Evolutionary conservation across 2,888 invertebrate genomes (phyloP).

Genomic region (Sesia bembeciformis): DNA sequence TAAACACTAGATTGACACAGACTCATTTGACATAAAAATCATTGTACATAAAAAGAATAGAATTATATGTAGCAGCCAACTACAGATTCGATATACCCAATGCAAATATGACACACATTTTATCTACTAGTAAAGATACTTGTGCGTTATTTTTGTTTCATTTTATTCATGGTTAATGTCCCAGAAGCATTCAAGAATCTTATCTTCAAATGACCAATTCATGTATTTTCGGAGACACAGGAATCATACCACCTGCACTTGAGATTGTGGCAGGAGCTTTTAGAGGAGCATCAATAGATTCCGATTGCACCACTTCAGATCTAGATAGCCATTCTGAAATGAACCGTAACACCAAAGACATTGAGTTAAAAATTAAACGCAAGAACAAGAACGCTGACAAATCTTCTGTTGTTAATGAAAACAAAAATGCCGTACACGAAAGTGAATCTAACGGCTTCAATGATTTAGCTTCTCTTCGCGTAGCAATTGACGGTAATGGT

Average conservation of each 20-base stretch:
- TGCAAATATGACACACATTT: too few species aligned
- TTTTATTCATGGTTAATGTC: conserved; percentile 4
- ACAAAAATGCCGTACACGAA: conserved; percentile 12
- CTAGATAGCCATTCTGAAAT: conserved; percentile 12
- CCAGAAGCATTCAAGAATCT: conserved; percentile 27
- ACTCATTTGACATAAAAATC: too few species aligned
- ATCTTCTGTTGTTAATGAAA: conserved; percentile 38
- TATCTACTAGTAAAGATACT: too few species aligned
- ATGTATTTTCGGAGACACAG: conserved; percentile 70
- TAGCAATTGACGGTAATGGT: conserved; percentile 12
- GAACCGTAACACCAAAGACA: conserved; percentile 11
- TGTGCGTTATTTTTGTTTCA: too few species aligned
- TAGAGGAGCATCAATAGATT: conserved; percentile 56
- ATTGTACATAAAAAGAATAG: too few species aligned
- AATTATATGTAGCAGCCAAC: too few species aligned
- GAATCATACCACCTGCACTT: conserved; percentile 69
- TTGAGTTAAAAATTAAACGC: conserved; percentile 13
- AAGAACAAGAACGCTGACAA: conserved; percentile 38
- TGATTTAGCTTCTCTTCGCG: conserved; percentile 9
- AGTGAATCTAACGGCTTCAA: conserved; percentile 18
- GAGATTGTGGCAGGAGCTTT: conserved; percentile 57
- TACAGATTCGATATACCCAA: too few species aligned
- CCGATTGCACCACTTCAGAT: conserved; percentile 52
- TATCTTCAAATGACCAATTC: conserved; percentile 63
- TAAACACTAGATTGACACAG: too few species aligned